These are phyloP conservation scores for Myiozetetes cayanensis DNA, from an alignment of 2,113 vertebrate species.

Conservation along the genomic window DNA sequence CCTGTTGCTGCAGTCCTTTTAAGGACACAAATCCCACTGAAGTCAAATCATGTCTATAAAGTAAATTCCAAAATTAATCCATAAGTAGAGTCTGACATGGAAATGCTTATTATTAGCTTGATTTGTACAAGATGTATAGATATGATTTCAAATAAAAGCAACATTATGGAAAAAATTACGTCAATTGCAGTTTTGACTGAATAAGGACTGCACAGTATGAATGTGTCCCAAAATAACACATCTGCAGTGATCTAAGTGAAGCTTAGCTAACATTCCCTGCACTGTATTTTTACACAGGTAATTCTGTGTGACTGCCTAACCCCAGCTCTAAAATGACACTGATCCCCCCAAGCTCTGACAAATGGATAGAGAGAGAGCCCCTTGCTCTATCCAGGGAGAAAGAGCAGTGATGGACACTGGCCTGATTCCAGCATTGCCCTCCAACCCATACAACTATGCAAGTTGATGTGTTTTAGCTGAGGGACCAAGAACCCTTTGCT, in stretches of 20 bases:
- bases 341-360: background rate
- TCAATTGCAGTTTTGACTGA: constrained; percentile 46
- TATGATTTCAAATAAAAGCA: constrained; percentile 58
- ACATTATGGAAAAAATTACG: constrained; percentile 58
- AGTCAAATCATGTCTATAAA: constrained; percentile 18
- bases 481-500: background rate
- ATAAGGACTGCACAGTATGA: constrained; percentile 50
- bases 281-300: constrained; percentile 44
- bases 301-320: background rate
- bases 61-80: constrained; percentile 58
- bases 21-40: constrained; percentile 24
- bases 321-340: background rate
- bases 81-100: constrained; percentile 47
- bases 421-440: background rate
- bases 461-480: background rate
- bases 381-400: background rate
- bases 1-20: constrained; percentile 27
- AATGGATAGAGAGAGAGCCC: background rate
- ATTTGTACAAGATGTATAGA: constrained; percentile 63
- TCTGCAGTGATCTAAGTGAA: constrained; percentile 38
- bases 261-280: constrained; percentile 28
- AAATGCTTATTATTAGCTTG: constrained; percentile 53
- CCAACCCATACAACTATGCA: rapidly evolving
- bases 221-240: constrained; percentile 63
- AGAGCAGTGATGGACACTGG: background rate